phyloP scores from a whole-genome alignment of 2,888 invertebrate genomes.

The Theretra japonica region DNA sequence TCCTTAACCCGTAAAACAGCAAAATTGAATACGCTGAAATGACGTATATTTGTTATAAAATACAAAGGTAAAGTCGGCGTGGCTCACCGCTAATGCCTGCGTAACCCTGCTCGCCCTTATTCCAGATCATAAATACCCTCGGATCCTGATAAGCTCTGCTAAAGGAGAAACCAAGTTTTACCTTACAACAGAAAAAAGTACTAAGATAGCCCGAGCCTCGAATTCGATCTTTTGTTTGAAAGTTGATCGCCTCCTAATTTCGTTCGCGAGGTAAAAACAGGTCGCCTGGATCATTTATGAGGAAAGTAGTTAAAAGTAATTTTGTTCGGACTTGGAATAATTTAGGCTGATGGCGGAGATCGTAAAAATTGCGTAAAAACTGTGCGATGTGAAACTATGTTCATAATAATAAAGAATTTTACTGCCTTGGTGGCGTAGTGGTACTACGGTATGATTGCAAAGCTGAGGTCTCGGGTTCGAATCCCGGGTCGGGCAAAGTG shows the following conservation, averaged over 20 bases:
- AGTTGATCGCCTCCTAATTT: constrained; percentile 46
- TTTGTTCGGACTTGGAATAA: neutral
- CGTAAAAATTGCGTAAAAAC: neutral
- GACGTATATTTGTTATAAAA: constrained; percentile 61
- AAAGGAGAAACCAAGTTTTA: constrained; percentile 52
- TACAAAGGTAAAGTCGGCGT: constrained; percentile 62
- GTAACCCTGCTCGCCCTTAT: constrained; percentile 58
- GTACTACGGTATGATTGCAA: too few species aligned
- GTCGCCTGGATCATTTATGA: constrained; percentile 26
- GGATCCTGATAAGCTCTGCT: constrained; percentile 67
- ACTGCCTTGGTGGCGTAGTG: too few species aligned
- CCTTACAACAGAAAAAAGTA: constrained; percentile 39
- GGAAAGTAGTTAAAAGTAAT: neutral
- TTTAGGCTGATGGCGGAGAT: neutral
- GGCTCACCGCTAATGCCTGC: constrained; percentile 63
- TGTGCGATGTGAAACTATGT: neutral
- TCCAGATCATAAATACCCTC: constrained; percentile 69
- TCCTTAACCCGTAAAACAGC: neutral
- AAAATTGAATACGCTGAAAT: constrained; percentile 47
- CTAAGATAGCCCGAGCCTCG: constrained; percentile 37
- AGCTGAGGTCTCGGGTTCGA: too few species aligned
- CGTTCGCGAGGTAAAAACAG: constrained; percentile 38
- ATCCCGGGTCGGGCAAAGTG: too few species aligned
- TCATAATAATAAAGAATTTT: neutral
- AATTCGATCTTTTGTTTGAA: constrained; percentile 44